Conservation (phyloP, 2,888 invertebrate species). For the Blastobasis lacticolella region DNA sequence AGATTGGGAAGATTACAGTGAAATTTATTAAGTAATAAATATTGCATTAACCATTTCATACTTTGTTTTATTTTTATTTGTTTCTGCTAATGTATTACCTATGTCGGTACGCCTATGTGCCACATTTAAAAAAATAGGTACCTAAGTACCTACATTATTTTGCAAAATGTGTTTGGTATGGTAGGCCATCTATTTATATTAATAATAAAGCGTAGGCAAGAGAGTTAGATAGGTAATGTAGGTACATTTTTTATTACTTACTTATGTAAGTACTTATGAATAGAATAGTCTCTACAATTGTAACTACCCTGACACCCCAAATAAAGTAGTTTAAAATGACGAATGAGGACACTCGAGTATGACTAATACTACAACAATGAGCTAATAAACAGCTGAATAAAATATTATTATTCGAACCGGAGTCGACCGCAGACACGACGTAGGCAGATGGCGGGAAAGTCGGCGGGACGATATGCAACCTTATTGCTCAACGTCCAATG, state of each 20-base stretch:
- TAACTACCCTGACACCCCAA: conserved; percentile 13
- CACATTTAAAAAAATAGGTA: too few species aligned
- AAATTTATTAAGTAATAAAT: conserved; percentile 68
- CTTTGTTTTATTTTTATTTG: conserved; percentile 23
- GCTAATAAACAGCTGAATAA: conserved; percentile 36
- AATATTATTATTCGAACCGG: conserved; percentile 41
- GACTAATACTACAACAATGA: conserved; percentile 42
- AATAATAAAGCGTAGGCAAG: too few species aligned
- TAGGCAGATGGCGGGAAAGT: conserved; percentile 26
- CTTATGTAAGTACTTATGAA: too few species aligned
- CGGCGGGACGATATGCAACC: conserved; percentile 16
- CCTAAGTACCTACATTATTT: too few species aligned
- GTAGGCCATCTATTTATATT: too few species aligned
- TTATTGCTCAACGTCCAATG: conserved; percentile 25
- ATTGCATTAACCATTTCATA: conserved; percentile 63
- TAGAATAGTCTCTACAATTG: too few species aligned
- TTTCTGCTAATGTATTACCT: not conserved
- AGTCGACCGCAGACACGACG: conserved; percentile 13
- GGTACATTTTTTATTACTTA: conserved; percentile 3
- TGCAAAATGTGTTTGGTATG: too few species aligned
- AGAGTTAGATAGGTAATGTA: not conserved
- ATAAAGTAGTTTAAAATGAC: conserved; percentile 33
- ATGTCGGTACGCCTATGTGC: too few species aligned
- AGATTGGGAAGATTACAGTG: conserved; percentile 69
- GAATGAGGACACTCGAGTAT: conserved; percentile 39